Evolutionary conservation across 2,888 invertebrate species (phyloP).

Genomic region (Beris chalybata): DNA sequence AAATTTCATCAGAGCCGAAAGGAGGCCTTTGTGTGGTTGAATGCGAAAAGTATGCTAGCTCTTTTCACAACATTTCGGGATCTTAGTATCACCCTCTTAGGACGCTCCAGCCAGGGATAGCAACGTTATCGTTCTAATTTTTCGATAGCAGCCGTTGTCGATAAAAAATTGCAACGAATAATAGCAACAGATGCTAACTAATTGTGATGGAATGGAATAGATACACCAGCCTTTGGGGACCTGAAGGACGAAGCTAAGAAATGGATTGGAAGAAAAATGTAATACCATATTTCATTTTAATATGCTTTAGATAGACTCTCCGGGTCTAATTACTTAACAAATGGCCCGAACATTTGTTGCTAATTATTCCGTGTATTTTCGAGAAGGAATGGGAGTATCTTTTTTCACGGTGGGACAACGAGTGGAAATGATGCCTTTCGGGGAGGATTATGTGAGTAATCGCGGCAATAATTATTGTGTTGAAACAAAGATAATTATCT

Average conservation of each 20-base stretch:
- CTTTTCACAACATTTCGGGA: not conserved
- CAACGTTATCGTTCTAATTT: slow-evolving; percentile 13
- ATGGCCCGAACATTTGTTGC: slow-evolving; percentile 27
- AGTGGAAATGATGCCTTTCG: not conserved
- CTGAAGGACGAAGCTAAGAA: not conserved
- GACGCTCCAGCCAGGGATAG: not conserved
- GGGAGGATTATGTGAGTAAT: slow-evolving; percentile 1
- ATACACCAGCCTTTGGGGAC: no score
- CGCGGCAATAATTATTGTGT: slow-evolving; percentile 24
- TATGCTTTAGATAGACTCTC: slow-evolving; percentile 29
- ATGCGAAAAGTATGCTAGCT: not conserved
- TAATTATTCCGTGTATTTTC: slow-evolving; percentile 20
- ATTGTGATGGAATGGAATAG: slow-evolving; percentile 14
- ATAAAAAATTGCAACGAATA: slow-evolving; percentile 15
- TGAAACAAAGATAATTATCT: slow-evolving; percentile 14
- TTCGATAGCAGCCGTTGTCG: not conserved
- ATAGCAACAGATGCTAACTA: slow-evolving; percentile 31
- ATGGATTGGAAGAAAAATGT: slow-evolving; percentile 16
- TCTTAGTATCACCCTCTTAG: not conserved
- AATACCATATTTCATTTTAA: slow-evolving; percentile 24
- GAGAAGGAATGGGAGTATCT: not conserved
- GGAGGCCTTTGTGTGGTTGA: not conserved
- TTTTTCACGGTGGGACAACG: not conserved
- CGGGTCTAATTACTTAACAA: slow-evolving; percentile 27
- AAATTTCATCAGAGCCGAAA: slow-evolving; percentile 13